Evolutionary conservation across 1,140 invertebrate genomes (phyloP).

Genomic region (Magallana gigas): DNA sequence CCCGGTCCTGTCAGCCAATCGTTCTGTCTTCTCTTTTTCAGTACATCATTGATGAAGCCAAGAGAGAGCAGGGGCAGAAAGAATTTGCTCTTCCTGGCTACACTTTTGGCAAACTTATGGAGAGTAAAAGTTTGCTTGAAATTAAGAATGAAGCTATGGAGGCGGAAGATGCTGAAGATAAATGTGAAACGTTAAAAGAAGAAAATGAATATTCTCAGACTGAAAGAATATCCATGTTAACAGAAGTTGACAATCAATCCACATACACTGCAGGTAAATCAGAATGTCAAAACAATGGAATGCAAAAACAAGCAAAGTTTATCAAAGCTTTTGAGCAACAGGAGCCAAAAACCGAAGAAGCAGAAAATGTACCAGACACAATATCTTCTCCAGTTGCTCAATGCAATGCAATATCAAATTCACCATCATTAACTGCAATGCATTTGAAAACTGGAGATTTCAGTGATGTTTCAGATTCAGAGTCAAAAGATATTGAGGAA

Average conservation of each 20-base stretch:
- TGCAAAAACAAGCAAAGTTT: neutral
- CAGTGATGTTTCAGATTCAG: neutral
- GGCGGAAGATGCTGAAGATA: neutral
- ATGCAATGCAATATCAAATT: neutral
- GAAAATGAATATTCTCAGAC: neutral
- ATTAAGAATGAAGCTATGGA: neutral
- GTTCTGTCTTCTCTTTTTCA: conserved; percentile 66
- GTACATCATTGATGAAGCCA: conserved; percentile 63
- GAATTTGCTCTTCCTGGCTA: conserved; percentile 61
- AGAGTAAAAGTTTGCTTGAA: neutral
- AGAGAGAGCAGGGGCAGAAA: conserved; percentile 41
- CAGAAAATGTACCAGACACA: neutral
- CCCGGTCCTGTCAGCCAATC: neutral
- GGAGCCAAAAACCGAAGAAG: neutral
- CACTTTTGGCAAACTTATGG: conserved; percentile 24
- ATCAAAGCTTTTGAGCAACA: neutral
- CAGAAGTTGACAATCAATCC: neutral
- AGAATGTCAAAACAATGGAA: neutral
- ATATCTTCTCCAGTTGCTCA: neutral
- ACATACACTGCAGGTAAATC: neutral
- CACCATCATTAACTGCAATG: neutral
- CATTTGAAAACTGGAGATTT: neutral
- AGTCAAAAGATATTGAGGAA: neutral
- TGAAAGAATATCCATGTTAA: neutral
- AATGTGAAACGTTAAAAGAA: neutral